Percentiles rank a stretch among this genome's conserved stretches.
Evolutionary conservation across 2,113 vertebrate genomes (phyloP).

Genomic region (Antechinus stuartii): DNA sequence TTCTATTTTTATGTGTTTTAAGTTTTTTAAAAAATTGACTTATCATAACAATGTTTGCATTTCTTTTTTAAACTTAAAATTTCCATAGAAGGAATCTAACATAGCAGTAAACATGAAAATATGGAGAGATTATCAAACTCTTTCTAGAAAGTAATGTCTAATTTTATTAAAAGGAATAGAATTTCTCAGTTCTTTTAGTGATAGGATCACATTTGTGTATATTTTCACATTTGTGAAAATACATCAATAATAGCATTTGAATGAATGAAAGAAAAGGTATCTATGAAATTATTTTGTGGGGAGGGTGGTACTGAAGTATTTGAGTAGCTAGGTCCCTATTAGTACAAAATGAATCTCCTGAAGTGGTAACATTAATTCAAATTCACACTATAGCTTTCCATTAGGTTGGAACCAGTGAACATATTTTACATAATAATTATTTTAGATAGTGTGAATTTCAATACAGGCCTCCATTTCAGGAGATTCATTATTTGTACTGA

Average conservation of each 20-base stretch:
- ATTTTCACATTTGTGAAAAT: not conserved
- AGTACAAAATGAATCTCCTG: not conserved
- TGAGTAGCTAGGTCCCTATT: not conserved
- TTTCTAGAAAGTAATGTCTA: constrained; percentile 27
- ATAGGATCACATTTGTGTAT: not conserved
- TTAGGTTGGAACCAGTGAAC: not conserved
- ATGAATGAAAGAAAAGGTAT: not conserved
- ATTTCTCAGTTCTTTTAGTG: constrained; percentile 42
- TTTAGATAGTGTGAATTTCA: not conserved
- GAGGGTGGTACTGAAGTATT: not conserved
- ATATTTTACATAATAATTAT: not conserved
- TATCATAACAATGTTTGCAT: constrained; percentile 16
- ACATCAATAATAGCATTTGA: constrained; percentile 22
- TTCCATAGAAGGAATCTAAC: constrained; percentile 46
- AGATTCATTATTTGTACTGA: not conserved
- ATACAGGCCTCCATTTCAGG: not conserved
- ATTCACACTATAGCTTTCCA: not conserved
- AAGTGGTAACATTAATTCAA: not conserved
- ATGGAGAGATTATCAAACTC: not conserved
- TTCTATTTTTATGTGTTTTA: not conserved
- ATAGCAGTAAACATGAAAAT: constrained; percentile 33
- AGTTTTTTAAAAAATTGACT: not conserved
- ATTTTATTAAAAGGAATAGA: not conserved
- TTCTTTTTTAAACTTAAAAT: constrained; percentile 1
- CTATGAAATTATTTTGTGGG: not conserved